Conservation (phyloP, 1,140 invertebrate species). For the Heliothis subflexa region DNA sequence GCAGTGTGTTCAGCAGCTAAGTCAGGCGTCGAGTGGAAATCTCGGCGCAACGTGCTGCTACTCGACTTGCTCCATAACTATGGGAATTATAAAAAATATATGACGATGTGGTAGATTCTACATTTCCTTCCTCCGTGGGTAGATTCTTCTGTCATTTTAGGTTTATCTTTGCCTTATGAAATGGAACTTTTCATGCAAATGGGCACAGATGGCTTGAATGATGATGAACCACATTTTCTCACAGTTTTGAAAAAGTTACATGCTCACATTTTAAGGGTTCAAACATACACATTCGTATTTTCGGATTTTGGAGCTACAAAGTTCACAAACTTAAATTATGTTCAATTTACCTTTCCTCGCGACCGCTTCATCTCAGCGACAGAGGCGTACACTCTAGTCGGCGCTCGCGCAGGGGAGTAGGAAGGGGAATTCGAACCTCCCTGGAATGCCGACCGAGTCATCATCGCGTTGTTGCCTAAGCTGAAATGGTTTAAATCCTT, state of each 20-base stretch:
- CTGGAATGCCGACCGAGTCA: constrained; percentile 91
- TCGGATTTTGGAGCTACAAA: too few relatives aligned
- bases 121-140: too few relatives aligned
- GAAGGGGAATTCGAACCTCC: constrained; percentile 88
- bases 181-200: too few relatives aligned
- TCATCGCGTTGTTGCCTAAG: constrained; percentile 86
- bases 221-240: too few relatives aligned
- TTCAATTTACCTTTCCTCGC: constrained; percentile 88
- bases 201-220: too few relatives aligned
- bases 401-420: constrained; percentile 88
- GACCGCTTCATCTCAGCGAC: constrained; percentile 97
- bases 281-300: too few relatives aligned
- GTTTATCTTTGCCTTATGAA: too few relatives aligned
- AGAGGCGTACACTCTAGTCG: constrained; percentile 94
- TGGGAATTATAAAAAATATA: background rate
- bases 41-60: constrained; percentile 89
- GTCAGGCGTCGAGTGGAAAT: constrained; percentile 96
- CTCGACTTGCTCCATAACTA: constrained; percentile 75
- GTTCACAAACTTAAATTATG: background rate
- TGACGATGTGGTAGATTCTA: background rate
- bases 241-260: too few relatives aligned
- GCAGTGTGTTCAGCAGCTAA: constrained; percentile 84
- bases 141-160: too few relatives aligned
- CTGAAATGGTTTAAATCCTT: constrained; percentile 51
- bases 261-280: too few relatives aligned